phyloP scores from a whole-genome alignment of 1,140 invertebrate species.

The Pseudomyrmex cubaensis region DNA sequence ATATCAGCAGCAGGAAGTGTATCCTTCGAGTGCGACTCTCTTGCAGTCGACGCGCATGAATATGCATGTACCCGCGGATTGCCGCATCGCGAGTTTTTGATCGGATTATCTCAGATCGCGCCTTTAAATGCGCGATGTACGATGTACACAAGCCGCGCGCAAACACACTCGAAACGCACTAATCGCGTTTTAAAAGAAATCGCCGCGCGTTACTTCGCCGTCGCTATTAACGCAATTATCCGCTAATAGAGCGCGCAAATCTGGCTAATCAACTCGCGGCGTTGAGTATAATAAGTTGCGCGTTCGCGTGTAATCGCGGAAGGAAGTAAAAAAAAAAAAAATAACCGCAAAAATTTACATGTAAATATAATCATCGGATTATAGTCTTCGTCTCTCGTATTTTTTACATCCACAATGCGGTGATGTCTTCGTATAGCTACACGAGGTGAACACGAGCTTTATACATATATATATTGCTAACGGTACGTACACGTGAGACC shows the following conservation, averaged over 20 bases:
- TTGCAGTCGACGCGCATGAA: slow-evolving; percentile 10
- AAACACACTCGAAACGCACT: neutral
- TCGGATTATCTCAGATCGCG: slow-evolving; percentile 7
- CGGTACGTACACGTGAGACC: slow-evolving; percentile 21
- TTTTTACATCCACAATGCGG: neutral
- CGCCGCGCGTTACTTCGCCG: neutral
- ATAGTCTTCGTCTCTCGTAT: neutral
- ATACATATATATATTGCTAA: slow-evolving; percentile 33
- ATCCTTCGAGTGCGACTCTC: neutral
- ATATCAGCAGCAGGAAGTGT: slow-evolving; percentile 10
- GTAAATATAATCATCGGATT: slow-evolving; percentile 7
- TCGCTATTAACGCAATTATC: slow-evolving; percentile 14
- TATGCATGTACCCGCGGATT: neutral
- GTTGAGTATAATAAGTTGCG: neutral
- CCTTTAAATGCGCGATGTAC: neutral
- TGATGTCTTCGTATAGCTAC: neutral
- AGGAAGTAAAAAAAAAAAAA: neutral
- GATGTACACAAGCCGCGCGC: too few species aligned
- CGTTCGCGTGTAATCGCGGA: slow-evolving; percentile 14
- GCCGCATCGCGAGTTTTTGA: neutral
- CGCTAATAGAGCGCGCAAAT: neutral
- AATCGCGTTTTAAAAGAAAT: neutral
- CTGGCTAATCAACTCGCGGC: neutral
- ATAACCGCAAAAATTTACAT: slow-evolving; percentile 28
- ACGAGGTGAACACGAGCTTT: slow-evolving; percentile 9